Base-by-base conservation (phyloP, 2,797 vertebrate genomes). In the Molossus alvarezi region DNA sequence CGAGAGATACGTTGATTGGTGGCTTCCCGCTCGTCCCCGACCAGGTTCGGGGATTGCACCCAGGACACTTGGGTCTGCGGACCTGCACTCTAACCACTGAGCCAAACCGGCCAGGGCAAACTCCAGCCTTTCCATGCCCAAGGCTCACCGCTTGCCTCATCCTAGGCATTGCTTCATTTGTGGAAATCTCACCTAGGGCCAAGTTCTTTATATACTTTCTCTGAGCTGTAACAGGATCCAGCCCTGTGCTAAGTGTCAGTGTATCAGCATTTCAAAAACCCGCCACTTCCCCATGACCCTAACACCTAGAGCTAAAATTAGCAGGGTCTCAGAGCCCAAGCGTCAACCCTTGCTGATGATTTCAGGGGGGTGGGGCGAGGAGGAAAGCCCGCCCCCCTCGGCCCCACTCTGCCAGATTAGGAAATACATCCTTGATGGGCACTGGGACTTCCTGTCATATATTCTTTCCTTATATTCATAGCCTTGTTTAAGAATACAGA, bases 231-330 rank as follows among this genome's bases (percentile, higher is more conserved):
- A 97, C 62, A 94, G 95, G 92, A 96, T 62, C 45, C 48, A 90
- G 88, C 67, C 71, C 86, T 64, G 77, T 12, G 92, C 27, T 25
- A 95, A 96, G 95, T 96, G 96, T 95, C 92, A 95, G 83, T n/a
- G n/a, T 67, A 76, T 97, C 93, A 98, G 97, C 94, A n/a, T 93
- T 97, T 97, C 91, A 95, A 69, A 95, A 93, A 80, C 86, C 88
- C 92, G 91, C 95, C 93, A 86, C 97, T 96, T 95, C 88, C 97
- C 96, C 90, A 65, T 95, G 97, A 95, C 90, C 84, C 55, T 85
- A 64, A 97, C 97, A 97, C 96, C 97, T 95, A 94, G 75, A 91
- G 96, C 97, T 98, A 98, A 97, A 98, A 97, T 96, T 95, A 95
- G 90, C 23, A 17, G 92, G 58, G 79, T 62, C 85, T 95, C 93